Percentiles rank a stretch among this genome's conserved stretches.
phyloP scores from a whole-genome alignment of 2,797 vertebrate species.

The Spea hammondii region DNA sequence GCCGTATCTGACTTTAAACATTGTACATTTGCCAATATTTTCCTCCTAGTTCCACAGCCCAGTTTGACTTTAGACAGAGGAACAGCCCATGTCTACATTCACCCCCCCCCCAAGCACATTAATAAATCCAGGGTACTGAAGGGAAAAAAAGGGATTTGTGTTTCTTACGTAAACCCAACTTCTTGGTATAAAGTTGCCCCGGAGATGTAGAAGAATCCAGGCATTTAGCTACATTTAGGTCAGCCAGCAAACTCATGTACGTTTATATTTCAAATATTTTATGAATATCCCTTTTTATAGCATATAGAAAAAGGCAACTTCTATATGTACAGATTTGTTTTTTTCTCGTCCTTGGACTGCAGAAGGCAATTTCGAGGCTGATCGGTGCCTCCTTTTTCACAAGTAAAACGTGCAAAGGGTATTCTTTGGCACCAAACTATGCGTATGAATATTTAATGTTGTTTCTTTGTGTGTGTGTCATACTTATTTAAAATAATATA shows the following conservation, averaged over 20 bases:
- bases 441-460: no score
- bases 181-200: conserved; percentile 19
- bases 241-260: neutral
- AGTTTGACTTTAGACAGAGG: conserved; percentile 2
- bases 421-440: no score
- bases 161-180: conserved; percentile 3
- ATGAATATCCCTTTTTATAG: neutral
- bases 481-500: no score
- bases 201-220: conserved; percentile 23
- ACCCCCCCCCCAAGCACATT: conserved; percentile 11
- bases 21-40: neutral
- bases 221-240: conserved; percentile 26
- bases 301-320: neutral
- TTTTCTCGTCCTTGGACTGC: no score
- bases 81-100: neutral
- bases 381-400: no score
- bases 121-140: conserved; percentile 14
- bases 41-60: neutral
- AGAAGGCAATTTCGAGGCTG: no score
- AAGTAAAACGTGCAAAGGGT: no score
- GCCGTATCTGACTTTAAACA: neutral
- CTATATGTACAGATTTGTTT: no score
- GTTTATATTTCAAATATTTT: conserved; percentile 14
- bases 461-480: no score
- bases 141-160: neutral